Evolutionary conservation across 2,113 vertebrate species (phyloP).

Genomic region (Stegastes partitus): DNA sequence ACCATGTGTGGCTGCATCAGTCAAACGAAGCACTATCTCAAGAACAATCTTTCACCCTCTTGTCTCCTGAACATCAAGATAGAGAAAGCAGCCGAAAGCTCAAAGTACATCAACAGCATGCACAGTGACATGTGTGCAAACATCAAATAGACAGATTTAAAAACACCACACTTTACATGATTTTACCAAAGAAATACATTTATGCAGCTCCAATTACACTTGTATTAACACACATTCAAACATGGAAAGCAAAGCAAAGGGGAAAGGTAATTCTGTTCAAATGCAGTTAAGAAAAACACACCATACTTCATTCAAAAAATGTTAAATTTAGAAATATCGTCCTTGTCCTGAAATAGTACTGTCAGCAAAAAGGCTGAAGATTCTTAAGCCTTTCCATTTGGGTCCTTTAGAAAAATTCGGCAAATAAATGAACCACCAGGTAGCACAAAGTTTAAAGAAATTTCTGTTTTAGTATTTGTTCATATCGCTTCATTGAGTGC

Average conservation of each 20-base stretch:
- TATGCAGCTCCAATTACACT: background rate
- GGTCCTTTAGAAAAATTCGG: background rate
- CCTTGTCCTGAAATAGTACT: background rate
- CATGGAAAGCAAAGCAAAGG: background rate
- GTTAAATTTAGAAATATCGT: background rate
- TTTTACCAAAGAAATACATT: background rate
- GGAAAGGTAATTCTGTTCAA: too few relatives aligned
- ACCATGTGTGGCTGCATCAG: background rate
- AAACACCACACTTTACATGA: too few relatives aligned
- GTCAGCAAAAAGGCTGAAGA: background rate
- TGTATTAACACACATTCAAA: background rate
- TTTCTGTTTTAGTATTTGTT: background rate
- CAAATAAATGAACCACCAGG: background rate
- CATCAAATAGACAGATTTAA: too few relatives aligned
- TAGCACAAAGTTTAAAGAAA: background rate
- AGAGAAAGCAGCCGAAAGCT: slow-evolving; percentile 14
- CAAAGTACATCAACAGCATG: slow-evolving; percentile 53
- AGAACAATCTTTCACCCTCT: background rate
- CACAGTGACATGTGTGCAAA: background rate
- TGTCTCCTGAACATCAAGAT: slow-evolving; percentile 27
- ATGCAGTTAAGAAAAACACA: background rate
- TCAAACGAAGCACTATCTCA: background rate
- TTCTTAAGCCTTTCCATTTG: background rate
- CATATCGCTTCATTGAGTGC: too few relatives aligned
- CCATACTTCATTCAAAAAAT: background rate